A percentile compares a stretch with the other conserved stretches of the same genome.
Conservation (phyloP, 2,888 invertebrate genomes). For the Rotaria macrura region DNA sequence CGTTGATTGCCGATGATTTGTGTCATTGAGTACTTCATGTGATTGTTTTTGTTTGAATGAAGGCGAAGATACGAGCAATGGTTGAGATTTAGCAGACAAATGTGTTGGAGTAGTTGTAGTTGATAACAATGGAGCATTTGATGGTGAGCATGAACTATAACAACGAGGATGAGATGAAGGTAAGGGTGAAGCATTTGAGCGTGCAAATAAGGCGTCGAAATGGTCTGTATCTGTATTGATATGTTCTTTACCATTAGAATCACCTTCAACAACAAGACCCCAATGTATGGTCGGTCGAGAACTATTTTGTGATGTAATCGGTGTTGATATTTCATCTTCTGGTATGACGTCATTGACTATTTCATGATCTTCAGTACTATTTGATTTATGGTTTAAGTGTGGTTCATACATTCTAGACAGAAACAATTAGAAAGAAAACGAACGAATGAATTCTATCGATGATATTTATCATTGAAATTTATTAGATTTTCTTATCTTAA, state of each 20-base stretch:
- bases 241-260: neutral
- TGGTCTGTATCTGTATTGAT: neutral
- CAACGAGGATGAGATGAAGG: neutral
- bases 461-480: no score
- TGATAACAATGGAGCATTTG: neutral
- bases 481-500: no score
- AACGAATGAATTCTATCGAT: no score
- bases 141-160: constrained; percentile 15
- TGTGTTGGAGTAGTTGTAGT: neutral
- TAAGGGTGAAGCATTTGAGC: neutral
- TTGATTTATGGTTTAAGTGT: neutral
- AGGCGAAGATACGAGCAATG: neutral
- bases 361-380: neutral
- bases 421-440: neutral
- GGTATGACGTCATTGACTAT: neutral
- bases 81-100: neutral
- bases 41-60: neutral
- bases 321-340: neutral
- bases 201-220: neutral
- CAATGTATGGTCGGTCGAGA: neutral
- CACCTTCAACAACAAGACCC: neutral
- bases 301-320: neutral
- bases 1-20: neutral
- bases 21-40: neutral
- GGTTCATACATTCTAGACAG: neutral